Base-by-base conservation (phyloP, 2,888 invertebrate species). In the Platycheirus rosarum region DNA sequence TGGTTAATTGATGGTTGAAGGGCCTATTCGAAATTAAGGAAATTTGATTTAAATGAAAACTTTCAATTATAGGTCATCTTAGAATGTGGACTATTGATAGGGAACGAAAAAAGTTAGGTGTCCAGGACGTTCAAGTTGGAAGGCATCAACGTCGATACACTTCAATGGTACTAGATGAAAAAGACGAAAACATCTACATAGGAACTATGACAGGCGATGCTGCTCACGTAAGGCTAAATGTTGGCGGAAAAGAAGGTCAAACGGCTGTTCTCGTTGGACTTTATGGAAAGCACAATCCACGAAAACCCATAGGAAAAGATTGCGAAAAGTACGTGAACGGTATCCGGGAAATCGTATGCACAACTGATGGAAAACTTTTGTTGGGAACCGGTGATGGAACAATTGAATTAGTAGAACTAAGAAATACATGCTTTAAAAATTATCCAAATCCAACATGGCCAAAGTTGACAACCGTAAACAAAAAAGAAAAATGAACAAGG, bases 381-480 rank as follows among this genome's bases (percentile, higher is more conserved):
- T 93, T 97, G 73, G 98, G 97, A 0, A 94, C 95, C 2, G 98
- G 98, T 0, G 95, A 97, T 89, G 98, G 98, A 0, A 94, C 93
- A 0, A 90, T 97, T 0, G 96, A 96, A 84, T 85, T 95, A 18
- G 93, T 95, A 1, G 93, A 93, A 85, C 92, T 93, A 86, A 92
- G 93, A 85, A 92, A 92, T 4, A 88, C 89, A 65, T 86, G 87
- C 3, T 89, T 90, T 46, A 89, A 89, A 16, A 88, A 89, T 6
- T 91, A 91, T 85, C 89, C 89, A 1, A 87, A 85, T 29, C 93
- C 94, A 0, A 93, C 93, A 49, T 91, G 91, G 88, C 93, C 93
- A 0, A 90, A 91, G 85, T 92, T 93, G 49, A 92, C 91, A 87
- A 92, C 91, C 57, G 93, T 93, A 85, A 69, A 48, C n/a, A n/a